Conservation (phyloP, 1,140 invertebrate genomes). For the Leptopilina boulardi region DNA sequence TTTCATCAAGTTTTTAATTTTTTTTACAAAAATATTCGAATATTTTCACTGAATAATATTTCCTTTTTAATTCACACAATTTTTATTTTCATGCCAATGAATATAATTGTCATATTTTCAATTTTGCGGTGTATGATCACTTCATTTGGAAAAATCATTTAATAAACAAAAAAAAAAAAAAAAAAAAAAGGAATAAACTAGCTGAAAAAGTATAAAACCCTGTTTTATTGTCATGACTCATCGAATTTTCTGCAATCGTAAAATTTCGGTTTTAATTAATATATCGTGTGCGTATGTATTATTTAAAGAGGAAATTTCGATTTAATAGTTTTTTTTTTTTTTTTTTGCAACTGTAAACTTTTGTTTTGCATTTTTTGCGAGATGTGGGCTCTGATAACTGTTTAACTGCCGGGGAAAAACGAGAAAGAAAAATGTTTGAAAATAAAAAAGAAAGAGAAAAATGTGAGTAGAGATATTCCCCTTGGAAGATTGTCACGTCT, state of each 20-base stretch:
- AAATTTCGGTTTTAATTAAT: conserved; percentile 9
- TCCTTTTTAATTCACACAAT: neutral
- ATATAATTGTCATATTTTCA: neutral
- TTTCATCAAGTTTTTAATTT: no score
- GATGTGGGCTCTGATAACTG: conserved; percentile 20
- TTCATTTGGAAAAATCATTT: no score
- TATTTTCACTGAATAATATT: no score
- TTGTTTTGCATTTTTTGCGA: conserved; percentile 16
- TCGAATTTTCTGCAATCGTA: neutral
- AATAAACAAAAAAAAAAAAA: no score
- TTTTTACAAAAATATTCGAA: no score
- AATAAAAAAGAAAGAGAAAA: neutral
- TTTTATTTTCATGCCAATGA: neutral
- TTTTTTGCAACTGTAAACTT: neutral
- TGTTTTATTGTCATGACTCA: neutral
- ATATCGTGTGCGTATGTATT: neutral
- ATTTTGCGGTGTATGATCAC: neutral
- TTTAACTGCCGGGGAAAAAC: neutral
- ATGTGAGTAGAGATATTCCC: neutral
- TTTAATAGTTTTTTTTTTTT: neutral
- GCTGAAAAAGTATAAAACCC: neutral
- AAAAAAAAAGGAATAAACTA: neutral
- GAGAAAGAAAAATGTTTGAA: neutral
- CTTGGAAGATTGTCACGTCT: neutral
- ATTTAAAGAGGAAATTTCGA: neutral